phyloP scores from a whole-genome alignment of 2,797 vertebrate species.

The Ataeniobius toweri region DNA sequence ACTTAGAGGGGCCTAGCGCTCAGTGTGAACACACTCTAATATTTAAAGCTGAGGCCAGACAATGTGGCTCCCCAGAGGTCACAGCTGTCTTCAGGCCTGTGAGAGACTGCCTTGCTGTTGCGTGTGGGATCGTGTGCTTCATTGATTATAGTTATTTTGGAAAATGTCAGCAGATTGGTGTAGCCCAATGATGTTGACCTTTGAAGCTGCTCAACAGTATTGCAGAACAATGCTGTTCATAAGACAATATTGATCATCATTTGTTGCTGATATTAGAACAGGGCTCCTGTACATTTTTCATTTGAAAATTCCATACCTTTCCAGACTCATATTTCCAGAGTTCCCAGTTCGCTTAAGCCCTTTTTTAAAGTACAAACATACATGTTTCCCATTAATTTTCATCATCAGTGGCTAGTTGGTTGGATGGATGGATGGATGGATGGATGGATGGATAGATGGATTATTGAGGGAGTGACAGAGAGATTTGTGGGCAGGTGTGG shows the following conservation, averaged over 20 bases:
- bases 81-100: constrained; percentile 51
- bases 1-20: constrained; percentile 1
- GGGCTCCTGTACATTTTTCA: constrained; percentile 1
- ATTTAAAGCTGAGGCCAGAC: constrained; percentile 12
- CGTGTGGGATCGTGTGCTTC: constrained; percentile 50
- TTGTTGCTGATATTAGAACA: constrained; percentile 39
- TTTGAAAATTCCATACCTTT: not conserved
- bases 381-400: not conserved
- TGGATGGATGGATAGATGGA: not conserved
- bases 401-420: not conserved
- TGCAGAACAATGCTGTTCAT: constrained; percentile 43
- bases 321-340: not conserved
- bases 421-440: not conserved
- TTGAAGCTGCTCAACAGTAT: constrained; percentile 47
- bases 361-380: not conserved
- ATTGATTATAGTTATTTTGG: constrained; percentile 76
- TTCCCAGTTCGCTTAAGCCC: not conserved
- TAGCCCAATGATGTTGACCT: constrained; percentile 69
- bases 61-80: constrained; percentile 18
- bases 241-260: constrained; percentile 52
- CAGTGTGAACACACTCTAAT: not conserved
- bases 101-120: constrained; percentile 35
- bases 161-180: constrained; percentile 70
- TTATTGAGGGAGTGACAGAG: too few species aligned
- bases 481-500: not conserved